A percentile compares a stretch with the other conserved stretches of the same genome.
Conservation (phyloP, 2,888 invertebrate species). For the Trichogramma evanescens region DNA sequence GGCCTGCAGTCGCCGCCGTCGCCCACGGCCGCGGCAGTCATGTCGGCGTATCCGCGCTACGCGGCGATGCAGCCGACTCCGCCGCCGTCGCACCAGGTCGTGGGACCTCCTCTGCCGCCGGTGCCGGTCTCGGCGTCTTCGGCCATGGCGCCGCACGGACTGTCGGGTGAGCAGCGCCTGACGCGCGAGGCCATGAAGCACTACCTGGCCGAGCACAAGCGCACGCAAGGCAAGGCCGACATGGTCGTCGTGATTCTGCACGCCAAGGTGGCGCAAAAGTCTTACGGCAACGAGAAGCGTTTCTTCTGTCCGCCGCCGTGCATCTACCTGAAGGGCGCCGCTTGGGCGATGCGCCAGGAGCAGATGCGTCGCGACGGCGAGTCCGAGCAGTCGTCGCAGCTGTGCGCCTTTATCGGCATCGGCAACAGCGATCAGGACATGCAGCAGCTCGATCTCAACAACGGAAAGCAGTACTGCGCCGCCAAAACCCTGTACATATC, state of each 20-base stretch:
- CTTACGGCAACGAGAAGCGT: slow-evolving; percentile 98
- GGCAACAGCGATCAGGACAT: slow-evolving; percentile 98
- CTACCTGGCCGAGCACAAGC: slow-evolving; percentile 76
- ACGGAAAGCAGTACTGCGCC: slow-evolving; percentile 97
- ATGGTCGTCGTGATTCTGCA: slow-evolving; percentile 96
- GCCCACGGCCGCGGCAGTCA: slow-evolving; percentile 48
- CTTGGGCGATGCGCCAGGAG: slow-evolving; percentile 93
- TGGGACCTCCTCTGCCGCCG: slow-evolving; percentile 58
- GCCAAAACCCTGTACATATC: slow-evolving; percentile 99
- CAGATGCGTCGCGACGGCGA: slow-evolving; percentile 87
- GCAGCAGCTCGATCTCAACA: slow-evolving; percentile 95
- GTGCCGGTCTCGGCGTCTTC: background rate
- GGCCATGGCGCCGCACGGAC: slow-evolving; percentile 22
- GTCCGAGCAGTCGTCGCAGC: slow-evolving; percentile 80
- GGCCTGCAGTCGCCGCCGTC: slow-evolving; percentile 76
- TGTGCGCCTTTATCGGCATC: slow-evolving; percentile 99
- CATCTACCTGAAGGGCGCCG: slow-evolving; percentile 96
- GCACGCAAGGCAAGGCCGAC: slow-evolving; percentile 55
- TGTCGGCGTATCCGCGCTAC: slow-evolving; percentile 57
- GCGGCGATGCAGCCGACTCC: slow-evolving; percentile 69
- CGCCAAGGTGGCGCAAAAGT: slow-evolving; percentile 99
- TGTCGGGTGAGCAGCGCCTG: slow-evolving; percentile 63
- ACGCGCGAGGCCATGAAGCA: slow-evolving; percentile 93
- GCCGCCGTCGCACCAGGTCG: slow-evolving; percentile 75
- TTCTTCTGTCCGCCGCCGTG: slow-evolving; percentile 99